Evolutionary conservation across 2,113 vertebrate species (phyloP).

Genomic region (Microcebus lehilahytsara): DNA sequence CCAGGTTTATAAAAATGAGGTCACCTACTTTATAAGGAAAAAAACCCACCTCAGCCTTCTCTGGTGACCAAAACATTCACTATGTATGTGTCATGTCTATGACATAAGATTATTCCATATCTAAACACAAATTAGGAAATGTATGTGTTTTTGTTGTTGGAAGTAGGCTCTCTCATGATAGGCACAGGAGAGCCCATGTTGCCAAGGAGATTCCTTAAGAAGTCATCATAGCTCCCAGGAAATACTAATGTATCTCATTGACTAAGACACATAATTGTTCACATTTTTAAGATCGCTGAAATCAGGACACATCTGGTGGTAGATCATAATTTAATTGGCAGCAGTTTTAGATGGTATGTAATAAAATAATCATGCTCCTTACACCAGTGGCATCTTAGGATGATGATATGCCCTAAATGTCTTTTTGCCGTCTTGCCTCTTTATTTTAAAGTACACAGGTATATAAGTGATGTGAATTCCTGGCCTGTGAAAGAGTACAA

Average conservation of each 20-base stretch:
- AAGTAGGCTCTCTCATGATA: neutral
- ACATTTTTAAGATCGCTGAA: constrained; percentile 40
- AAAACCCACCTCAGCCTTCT: neutral
- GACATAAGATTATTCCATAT: constrained; percentile 34
- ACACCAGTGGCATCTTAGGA: neutral
- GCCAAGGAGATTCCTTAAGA: neutral
- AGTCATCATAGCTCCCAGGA: neutral
- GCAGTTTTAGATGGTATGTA: neutral
- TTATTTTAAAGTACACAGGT: constrained; percentile 41
- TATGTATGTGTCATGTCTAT: constrained; percentile 27
- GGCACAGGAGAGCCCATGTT: neutral
- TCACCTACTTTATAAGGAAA: constrained; percentile 63
- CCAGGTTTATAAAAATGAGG: constrained; percentile 64
- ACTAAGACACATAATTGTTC: constrained; percentile 3
- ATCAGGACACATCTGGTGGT: neutral
- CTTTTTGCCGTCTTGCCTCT: constrained; percentile 37
- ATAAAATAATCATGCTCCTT: constrained; percentile 32
- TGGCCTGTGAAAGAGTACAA: constrained; percentile 29
- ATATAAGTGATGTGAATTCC: constrained; percentile 13
- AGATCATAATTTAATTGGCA: constrained; percentile 29
- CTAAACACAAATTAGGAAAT: constrained; percentile 52
- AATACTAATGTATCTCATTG: neutral
- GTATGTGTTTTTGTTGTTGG: constrained; percentile 10
- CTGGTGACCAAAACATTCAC: constrained; percentile 45
- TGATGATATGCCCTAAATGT: constrained; percentile 15